phyloP scores from a whole-genome alignment of 92 coral and sea anemone species.

The Nematostella vectensis region DNA sequence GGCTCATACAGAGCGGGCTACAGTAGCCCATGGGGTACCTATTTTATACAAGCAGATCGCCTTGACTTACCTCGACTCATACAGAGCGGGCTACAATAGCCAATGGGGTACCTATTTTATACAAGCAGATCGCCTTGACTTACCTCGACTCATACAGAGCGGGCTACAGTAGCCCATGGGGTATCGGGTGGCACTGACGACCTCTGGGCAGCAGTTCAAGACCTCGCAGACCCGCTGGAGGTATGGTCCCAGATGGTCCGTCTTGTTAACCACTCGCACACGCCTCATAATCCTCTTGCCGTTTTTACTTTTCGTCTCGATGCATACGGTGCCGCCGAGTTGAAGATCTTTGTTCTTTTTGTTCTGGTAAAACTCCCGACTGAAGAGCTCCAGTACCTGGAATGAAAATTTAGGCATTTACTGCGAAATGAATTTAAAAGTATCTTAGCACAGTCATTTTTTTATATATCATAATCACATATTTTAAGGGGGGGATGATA shows the following conservation, averaged over 20 bases:
- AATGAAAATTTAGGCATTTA: neutral
- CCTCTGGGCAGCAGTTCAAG: constrained; percentile 83
- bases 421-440: too few relatives aligned
- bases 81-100: too few relatives aligned
- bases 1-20: too few relatives aligned
- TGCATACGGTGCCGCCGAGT: constrained; percentile 95
- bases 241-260: constrained; percentile 79
- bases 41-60: too few relatives aligned
- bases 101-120: too few relatives aligned
- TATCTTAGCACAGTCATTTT: too few relatives aligned
- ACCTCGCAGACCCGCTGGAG: constrained; percentile 92
- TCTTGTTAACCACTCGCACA: constrained; percentile 85
- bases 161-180: constrained; percentile 78
- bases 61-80: too few relatives aligned
- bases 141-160: constrained; percentile 61
- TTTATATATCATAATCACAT: too few relatives aligned
- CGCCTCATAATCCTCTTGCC: constrained; percentile 96
- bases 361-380: constrained; percentile 97
- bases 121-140: too few relatives aligned
- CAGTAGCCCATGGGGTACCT: too few relatives aligned
- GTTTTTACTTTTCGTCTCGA: constrained; percentile 94
- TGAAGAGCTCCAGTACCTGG: constrained; percentile 78
- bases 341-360: constrained; percentile 94
- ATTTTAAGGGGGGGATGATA: too few relatives aligned
- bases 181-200: constrained; percentile 67